Evolutionary conservation across 23 tunicate species (phyloP).

Genomic region (Halocynthia roretzi): DNA sequence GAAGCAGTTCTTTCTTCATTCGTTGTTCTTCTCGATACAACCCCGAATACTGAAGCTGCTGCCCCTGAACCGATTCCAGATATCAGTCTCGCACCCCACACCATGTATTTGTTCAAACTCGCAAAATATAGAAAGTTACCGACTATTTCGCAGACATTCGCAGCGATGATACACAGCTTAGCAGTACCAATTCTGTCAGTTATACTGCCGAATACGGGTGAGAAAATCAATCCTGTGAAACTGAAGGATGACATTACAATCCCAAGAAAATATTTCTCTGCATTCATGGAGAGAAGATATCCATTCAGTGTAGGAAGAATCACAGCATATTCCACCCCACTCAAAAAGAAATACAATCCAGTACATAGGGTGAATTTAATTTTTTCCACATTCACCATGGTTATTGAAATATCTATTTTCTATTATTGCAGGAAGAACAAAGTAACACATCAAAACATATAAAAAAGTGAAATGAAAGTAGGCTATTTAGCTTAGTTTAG

Average conservation of each 20-base stretch:
- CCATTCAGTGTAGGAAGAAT: slow-evolving; percentile 70
- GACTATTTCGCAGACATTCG: slow-evolving; percentile 66
- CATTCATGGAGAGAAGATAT: slow-evolving; percentile 33
- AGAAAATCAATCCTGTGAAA: slow-evolving; percentile 72
- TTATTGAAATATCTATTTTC: too few species aligned
- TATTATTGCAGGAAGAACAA: too few species aligned
- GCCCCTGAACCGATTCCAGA: slow-evolving; percentile 29
- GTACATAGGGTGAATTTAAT: not conserved
- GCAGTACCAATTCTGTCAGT: slow-evolving; percentile 64
- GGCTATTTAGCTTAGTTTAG: too few species aligned
- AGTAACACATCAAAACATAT: too few species aligned
- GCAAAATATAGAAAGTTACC: slow-evolving; percentile 30
- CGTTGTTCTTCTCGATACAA: slow-evolving; percentile 1
- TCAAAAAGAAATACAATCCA: slow-evolving; percentile 46
- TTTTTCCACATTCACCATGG: too few species aligned
- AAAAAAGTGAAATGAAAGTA: too few species aligned
- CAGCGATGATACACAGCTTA: slow-evolving; percentile 35
- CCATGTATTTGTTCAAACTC: slow-evolving; percentile 8
- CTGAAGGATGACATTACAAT: slow-evolving; percentile 77
- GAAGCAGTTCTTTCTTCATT: slow-evolving; percentile 16
- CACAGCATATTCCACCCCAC: slow-evolving; percentile 91
- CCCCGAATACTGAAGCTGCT: slow-evolving; percentile 13
- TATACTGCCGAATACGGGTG: slow-evolving; percentile 73
- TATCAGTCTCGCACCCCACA: slow-evolving; percentile 14
- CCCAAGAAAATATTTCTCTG: slow-evolving; percentile 55